phyloP scores from a whole-genome alignment of 92 coral and sea anemone genomes.

The Muricea muricata region DNA sequence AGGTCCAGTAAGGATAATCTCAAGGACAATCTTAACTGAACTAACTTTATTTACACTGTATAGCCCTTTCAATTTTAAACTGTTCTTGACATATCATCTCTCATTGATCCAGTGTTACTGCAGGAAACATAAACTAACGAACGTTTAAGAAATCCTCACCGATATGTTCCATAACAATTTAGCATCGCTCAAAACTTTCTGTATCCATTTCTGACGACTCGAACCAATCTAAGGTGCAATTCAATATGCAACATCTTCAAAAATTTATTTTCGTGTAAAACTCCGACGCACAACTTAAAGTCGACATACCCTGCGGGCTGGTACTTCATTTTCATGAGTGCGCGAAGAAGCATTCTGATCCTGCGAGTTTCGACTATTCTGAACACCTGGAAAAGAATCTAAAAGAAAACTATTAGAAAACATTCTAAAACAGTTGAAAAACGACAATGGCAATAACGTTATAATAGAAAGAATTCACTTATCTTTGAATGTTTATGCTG shows the following conservation, averaged over 20 bases:
- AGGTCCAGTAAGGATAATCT: background rate
- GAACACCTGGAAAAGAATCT: conserved; percentile 1
- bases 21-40: background rate
- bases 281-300: background rate
- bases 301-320: background rate
- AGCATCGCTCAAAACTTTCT: conserved; percentile 19
- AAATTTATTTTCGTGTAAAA: background rate
- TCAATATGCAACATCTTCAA: background rate
- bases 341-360: background rate
- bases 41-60: too few relatives aligned
- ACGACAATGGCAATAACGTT: background rate
- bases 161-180: conserved; percentile 36
- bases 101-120: too few relatives aligned
- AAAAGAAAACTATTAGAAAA: background rate
- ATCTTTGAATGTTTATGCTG: background rate
- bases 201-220: background rate
- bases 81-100: too few relatives aligned
- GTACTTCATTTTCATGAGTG: background rate
- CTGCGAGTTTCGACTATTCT: background rate
- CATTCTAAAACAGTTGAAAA: background rate
- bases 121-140: background rate
- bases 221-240: background rate
- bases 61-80: too few relatives aligned
- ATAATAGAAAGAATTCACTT: background rate
- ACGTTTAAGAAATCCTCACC: background rate